A percentile compares a stretch with the other conserved stretches of the same genome.
phyloP scores from a whole-genome alignment of 2,888 invertebrate species.

The Yponomeuta cagnagella region DNA sequence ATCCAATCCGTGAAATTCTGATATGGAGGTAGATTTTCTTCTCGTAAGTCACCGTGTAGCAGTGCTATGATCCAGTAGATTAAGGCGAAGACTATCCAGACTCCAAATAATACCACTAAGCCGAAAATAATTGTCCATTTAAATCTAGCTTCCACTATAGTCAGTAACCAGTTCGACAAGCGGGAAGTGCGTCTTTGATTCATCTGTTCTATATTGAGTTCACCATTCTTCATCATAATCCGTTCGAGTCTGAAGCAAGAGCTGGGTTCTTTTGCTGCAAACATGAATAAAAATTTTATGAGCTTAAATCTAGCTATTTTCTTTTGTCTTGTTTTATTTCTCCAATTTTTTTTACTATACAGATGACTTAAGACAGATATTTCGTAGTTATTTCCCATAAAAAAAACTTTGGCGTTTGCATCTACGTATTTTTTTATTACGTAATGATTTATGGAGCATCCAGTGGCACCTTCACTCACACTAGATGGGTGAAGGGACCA shows the following conservation, averaged over 20 bases:
- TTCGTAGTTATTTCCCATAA: no score
- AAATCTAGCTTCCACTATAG: conserved; percentile 91
- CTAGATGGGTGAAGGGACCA: no score
- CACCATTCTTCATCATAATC: conserved; percentile 90
- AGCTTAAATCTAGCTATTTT: no score
- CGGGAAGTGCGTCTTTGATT: conserved; percentile 71
- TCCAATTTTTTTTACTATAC: no score
- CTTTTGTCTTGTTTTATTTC: no score
- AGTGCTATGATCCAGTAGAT: conserved; percentile 94
- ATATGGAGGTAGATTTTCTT: conserved; percentile 75
- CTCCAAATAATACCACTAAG: conserved; percentile 86
- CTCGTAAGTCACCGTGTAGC: conserved; percentile 90
- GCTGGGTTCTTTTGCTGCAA: neutral
- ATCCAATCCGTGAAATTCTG: conserved; percentile 78
- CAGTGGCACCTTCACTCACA: no score
- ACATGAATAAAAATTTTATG: no score
- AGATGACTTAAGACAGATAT: no score
- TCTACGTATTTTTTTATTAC: no score
- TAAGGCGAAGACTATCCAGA: conserved; percentile 92
- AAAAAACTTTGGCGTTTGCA: no score
- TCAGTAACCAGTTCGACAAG: conserved; percentile 87
- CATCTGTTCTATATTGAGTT: conserved; percentile 89
- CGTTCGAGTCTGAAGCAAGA: conserved; percentile 45
- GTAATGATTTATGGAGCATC: no score
- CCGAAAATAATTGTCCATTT: conserved; percentile 93